Conservation (phyloP, 2,797 vertebrate species). For the Sardinella longiceps region DNA sequence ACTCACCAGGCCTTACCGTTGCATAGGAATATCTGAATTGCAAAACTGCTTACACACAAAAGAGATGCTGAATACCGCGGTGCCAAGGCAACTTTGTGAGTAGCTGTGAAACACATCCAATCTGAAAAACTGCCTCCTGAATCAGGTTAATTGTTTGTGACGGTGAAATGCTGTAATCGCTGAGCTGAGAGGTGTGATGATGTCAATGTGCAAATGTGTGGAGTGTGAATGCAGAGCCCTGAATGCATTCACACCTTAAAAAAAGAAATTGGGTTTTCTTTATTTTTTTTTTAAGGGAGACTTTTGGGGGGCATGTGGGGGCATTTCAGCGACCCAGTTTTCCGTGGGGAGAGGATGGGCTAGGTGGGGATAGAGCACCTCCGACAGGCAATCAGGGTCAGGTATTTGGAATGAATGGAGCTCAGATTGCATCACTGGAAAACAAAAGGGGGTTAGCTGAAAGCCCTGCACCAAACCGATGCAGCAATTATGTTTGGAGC, state of each 20-base stretch:
- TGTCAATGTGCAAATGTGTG: constrained; percentile 50
- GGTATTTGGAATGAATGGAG: constrained; percentile 54
- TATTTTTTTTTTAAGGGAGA: not conserved
- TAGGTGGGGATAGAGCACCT: constrained; percentile 28
- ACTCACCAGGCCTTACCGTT: too few species aligned
- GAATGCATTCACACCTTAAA: constrained; percentile 40
- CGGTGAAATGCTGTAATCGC: constrained; percentile 45
- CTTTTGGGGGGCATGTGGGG: not conserved
- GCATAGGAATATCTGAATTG: not conserved
- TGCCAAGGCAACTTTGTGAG: not conserved
- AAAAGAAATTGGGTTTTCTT: not conserved
- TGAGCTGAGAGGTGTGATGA: constrained; percentile 38
- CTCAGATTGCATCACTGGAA: constrained; percentile 53
- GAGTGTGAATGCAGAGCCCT: constrained; percentile 49
- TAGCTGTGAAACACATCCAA: not conserved
- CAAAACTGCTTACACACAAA: not conserved
- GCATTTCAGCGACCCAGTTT: constrained; percentile 57
- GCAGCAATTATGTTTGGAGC: constrained; percentile 61
- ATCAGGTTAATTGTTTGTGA: constrained; percentile 57
- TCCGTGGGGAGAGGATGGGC: constrained; percentile 42
- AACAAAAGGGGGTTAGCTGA: constrained; percentile 48
- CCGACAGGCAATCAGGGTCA: constrained; percentile 49
- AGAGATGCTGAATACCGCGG: not conserved
- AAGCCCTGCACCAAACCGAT: constrained; percentile 44
- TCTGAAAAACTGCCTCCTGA: constrained; percentile 10